Evolutionary conservation across 2,888 invertebrate species (phyloP).

Genomic region (Aspidiotus rigidus): DNA sequence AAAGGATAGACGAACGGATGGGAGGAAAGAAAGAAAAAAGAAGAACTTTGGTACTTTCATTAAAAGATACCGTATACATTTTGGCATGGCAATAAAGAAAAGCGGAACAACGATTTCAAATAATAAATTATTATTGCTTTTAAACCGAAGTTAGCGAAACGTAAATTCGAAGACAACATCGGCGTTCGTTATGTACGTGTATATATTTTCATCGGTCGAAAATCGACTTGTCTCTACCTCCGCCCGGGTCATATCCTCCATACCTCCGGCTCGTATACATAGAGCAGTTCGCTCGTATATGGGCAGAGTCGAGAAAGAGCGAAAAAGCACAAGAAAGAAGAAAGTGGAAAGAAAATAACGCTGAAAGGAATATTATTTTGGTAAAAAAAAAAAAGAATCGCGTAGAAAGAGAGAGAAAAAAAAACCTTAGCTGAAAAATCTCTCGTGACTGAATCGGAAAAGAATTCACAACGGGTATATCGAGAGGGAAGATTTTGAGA

Average conservation of each 20-base stretch:
- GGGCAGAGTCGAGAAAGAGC: background rate
- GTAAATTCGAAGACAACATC: conserved; percentile 14
- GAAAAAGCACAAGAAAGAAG: background rate
- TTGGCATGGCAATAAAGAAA: conserved; percentile 8
- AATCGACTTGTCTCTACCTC: conserved; percentile 7
- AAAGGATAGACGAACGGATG: background rate
- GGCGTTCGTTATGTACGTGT: conserved; percentile 6
- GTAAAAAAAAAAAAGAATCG: no score
- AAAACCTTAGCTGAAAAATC: conserved; percentile 9
- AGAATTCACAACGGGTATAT: conserved; percentile 1
- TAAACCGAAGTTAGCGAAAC: conserved; percentile 17
- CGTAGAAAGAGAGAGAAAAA: no score
- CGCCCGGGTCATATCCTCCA: no score
- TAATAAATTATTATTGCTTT: conserved; percentile 8
- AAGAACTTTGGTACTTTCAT: conserved; percentile 7
- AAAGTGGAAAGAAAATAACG: conserved; percentile 5
- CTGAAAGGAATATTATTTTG: conserved; percentile 7
- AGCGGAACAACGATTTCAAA: conserved; percentile 14
- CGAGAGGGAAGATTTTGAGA: no score
- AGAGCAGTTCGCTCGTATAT: background rate
- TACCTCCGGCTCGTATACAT: no score
- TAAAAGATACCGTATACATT: conserved; percentile 11
- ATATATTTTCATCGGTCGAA: conserved; percentile 17
- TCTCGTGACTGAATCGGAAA: conserved; percentile 5
- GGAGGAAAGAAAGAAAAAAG: background rate